These are phyloP conservation scores for Metellina segmentata DNA, from an alignment of 2,888 invertebrate species.

Conservation along the genomic window DNA sequence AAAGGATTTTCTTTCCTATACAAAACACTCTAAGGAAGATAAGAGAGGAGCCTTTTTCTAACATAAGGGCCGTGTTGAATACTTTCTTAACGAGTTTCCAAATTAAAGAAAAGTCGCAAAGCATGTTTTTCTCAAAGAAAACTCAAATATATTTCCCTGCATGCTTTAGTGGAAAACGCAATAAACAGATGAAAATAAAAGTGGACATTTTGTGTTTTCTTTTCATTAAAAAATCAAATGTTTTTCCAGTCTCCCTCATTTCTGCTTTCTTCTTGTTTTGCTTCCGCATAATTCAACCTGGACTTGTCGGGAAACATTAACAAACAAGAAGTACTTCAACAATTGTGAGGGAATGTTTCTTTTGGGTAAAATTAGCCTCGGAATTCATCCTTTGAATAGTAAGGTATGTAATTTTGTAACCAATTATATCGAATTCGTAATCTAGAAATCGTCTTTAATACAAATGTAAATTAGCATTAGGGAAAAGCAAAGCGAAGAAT, in stretches of 20 bases:
- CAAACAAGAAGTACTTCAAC: not conserved
- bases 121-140: not conserved
- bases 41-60: not conserved
- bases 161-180: conserved; percentile 9
- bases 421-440: no score
- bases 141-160: not conserved
- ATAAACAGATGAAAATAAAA: conserved; percentile 18
- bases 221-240: conserved; percentile 31
- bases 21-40: not conserved
- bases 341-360: not conserved
- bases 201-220: conserved; percentile 17
- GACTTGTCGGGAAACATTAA: not conserved
- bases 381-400: no score
- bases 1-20: not conserved
- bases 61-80: not conserved
- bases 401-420: no score
- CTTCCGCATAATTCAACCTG: not conserved
- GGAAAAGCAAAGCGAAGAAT: no score
- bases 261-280: not conserved
- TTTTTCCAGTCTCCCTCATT: not conserved
- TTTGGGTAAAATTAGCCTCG: no score
- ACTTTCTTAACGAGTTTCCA: conserved; percentile 32
- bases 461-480: no score
- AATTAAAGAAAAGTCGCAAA: conserved; percentile 36
- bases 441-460: no score